A percentile compares a stretch with the other conserved stretches of the same genome.
Evolutionary conservation across 1,140 invertebrate genomes (phyloP).

Genomic region (Drosophila kepulauana): DNA sequence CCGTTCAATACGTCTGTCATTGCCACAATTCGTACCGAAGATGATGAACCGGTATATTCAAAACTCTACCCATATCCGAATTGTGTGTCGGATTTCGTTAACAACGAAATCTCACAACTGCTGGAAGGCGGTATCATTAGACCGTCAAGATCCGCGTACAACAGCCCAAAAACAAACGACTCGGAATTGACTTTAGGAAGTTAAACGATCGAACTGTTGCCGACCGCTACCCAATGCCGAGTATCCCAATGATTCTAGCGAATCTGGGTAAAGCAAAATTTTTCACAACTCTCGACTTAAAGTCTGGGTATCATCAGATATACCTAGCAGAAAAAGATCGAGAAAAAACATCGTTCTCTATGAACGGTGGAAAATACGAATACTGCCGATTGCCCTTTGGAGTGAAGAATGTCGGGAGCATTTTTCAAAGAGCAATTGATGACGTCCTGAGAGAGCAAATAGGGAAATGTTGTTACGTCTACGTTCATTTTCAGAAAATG

Average conservation of each 20-base stretch:
- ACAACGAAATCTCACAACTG: neutral
- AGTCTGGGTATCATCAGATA: constrained; percentile 3
- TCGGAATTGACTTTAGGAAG: constrained; percentile 6
- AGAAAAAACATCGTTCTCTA: neutral
- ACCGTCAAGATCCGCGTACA: no score
- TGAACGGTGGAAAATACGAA: neutral
- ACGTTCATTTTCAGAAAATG: constrained; percentile 33
- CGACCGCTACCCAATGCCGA: constrained; percentile 4
- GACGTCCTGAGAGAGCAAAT: neutral
- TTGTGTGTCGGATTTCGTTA: no score
- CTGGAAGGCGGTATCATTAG: no score
- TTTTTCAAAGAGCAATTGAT: neutral
- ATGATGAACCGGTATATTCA: no score
- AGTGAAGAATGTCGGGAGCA: neutral
- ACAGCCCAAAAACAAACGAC: constrained; percentile 3
- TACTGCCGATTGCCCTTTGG: constrained; percentile 3
- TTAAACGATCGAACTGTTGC: constrained; percentile 4
- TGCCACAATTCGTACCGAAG: no score
- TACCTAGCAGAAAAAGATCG: constrained; percentile 3
- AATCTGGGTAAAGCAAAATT: neutral
- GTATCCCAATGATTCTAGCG: constrained; percentile 7
- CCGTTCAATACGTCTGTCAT: no score
- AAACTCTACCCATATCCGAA: no score
- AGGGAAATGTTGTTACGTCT: constrained; percentile 31
- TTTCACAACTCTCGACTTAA: neutral